These are phyloP conservation scores for Cheilosia urbana DNA, from an alignment of 2,888 invertebrate genomes.

Conservation along the genomic window DNA sequence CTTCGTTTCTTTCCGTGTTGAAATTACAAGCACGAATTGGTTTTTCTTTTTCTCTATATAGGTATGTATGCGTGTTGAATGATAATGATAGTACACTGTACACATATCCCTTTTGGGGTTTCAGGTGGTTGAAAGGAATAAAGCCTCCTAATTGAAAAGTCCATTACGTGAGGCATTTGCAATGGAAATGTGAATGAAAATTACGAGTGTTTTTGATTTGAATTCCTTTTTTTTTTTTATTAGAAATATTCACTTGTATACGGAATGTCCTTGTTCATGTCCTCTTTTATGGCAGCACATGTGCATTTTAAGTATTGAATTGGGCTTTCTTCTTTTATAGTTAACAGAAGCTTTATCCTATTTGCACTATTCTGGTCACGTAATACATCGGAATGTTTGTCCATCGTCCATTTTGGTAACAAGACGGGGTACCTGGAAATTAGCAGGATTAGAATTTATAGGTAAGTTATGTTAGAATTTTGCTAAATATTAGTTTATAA, in stretches of 20 bases:
- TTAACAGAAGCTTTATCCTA: constrained; percentile 96
- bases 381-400: constrained; percentile 97
- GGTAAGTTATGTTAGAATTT: constrained; percentile 85
- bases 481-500: neutral
- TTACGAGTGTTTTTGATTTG: constrained; percentile 29
- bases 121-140: neutral
- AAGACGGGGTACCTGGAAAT: constrained; percentile 97
- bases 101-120: constrained; percentile 19
- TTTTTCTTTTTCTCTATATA: neutral
- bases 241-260: neutral
- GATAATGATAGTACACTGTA: constrained; percentile 16
- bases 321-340: constrained; percentile 85
- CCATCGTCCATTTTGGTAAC: constrained; percentile 96
- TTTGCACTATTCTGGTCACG: constrained; percentile 93
- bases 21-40: constrained; percentile 22
- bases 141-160: constrained; percentile 41
- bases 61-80: constrained; percentile 28
- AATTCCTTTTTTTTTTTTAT: neutral
- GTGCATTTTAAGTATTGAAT: constrained; percentile 15
- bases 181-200: constrained; percentile 21
- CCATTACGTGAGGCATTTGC: constrained; percentile 22
- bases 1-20: constrained; percentile 13
- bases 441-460: constrained; percentile 96
- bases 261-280: neutral
- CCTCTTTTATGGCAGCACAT: neutral